Conservation (phyloP, 2,888 invertebrate species). For the Synanthedon myopaeformis region DNA sequence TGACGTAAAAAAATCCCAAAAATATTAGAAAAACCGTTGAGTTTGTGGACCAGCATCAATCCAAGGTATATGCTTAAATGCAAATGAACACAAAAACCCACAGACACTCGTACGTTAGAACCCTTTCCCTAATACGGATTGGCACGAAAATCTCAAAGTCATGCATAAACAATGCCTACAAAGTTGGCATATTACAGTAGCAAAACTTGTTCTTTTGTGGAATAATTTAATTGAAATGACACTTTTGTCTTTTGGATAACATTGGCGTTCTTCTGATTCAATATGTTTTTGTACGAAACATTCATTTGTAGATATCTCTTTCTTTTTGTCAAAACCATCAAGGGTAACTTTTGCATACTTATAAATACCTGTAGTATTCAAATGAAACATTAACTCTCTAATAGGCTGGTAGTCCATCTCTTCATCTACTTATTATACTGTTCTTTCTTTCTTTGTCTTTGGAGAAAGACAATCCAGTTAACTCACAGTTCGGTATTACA, state of each 20-base stretch:
- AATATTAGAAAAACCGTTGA: neutral
- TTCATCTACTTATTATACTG: too few species aligned
- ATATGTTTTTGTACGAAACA: neutral
- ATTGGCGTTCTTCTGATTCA: too few species aligned
- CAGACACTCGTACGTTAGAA: conserved; percentile 16
- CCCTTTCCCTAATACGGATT: conserved; percentile 26
- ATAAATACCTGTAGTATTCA: too few species aligned
- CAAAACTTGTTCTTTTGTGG: too few species aligned
- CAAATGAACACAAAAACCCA: conserved; percentile 5
- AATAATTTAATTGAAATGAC: too few species aligned
- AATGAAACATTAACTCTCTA: too few species aligned
- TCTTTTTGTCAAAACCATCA: neutral
- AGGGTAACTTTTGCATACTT: too few species aligned
- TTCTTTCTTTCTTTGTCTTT: too few species aligned
- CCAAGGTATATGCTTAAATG: neutral
- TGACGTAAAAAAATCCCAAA: neutral
- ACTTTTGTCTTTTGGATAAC: too few species aligned
- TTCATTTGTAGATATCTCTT: neutral
- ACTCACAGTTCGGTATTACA: too few species aligned
- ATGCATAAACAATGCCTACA: conserved; percentile 30
- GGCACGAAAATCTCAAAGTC: conserved; percentile 34
- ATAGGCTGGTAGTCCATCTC: too few species aligned
- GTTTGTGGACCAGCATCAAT: neutral
- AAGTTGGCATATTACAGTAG: neutral
- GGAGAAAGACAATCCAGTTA: too few species aligned